Base-by-base conservation (phyloP, 2,888 invertebrate genomes). In the Laspeyria flexula region DNA sequence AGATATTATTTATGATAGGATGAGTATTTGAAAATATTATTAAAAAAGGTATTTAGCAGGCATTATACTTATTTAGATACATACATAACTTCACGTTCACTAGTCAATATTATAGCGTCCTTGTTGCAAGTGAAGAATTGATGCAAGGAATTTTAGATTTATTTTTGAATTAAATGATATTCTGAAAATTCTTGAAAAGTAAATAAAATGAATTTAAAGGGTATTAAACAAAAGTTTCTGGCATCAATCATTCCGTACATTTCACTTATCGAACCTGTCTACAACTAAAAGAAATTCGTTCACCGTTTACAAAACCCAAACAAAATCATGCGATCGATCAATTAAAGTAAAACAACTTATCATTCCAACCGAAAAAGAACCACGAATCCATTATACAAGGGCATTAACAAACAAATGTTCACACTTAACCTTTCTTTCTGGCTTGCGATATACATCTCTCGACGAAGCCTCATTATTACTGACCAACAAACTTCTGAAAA, bases 401-500 rank as follows among this genome's bases (percentile, higher is more conserved):
- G 83, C 88, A 89, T 90, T 90, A 88, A 90, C 90, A 88, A 90
- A 91, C 91, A 90, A 90, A 90, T 90, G 90, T 90, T 90, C 88
- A 90, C 91, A 90, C 90, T 90, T 90, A 90, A 90, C 90, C 89
- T 90, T 88, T 88, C 88, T 89, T 87, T 86, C 79, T 76, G 77
- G 69, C 77, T 75, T 73, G 76, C 76, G 89, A 89, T 89, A 88
- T 85, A 83, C 83, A 90, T 89, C 90, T 88, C 80, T 84, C 77
- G 83, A 81, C 83, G 86, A 84, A 83, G 81, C 77, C 82, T 90
- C 86, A 89, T 88, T 90, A 90, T 87, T 84, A 84, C 79, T 65
- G 63, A 61, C 73, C 63, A 59, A 71, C 80, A 62, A 59, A 66
- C 10, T 65, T 71, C 52, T 16, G 27, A 23, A 27, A 54, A 37